phyloP scores from a whole-genome alignment of 2,797 vertebrate genomes.

The Thalassophryne amazonica region DNA sequence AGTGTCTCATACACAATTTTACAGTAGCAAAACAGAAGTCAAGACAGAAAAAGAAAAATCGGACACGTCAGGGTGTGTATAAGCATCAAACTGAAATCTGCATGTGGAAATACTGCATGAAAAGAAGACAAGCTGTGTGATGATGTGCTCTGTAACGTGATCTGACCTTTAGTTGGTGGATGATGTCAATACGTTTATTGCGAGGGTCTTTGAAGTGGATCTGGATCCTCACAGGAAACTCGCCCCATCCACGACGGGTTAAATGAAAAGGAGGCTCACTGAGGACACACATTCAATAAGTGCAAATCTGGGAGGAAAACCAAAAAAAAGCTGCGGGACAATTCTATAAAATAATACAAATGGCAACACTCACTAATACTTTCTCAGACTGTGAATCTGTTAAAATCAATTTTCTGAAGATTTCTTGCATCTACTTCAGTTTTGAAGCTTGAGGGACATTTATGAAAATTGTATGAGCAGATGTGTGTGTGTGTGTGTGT shows the following conservation, averaged over 20 bases:
- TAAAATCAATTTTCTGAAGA: constrained; percentile 39
- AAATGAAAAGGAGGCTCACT: constrained; percentile 97
- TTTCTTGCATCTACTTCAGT: constrained; percentile 9
- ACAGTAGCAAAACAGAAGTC: background rate
- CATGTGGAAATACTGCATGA: background rate
- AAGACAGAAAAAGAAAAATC: background rate
- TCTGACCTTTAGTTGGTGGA: constrained; percentile 96
- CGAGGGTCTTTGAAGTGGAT: constrained; percentile 98
- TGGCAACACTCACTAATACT: constrained; percentile 5
- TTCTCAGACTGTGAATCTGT: constrained; percentile 10
- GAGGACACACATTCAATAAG: constrained; percentile 45
- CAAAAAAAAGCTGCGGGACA: background rate
- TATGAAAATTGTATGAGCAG: constrained; percentile 2
- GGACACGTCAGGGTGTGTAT: background rate
- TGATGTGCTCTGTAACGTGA: background rate
- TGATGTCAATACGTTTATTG: constrained; percentile 99
- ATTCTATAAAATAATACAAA: background rate
- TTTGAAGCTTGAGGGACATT: constrained; percentile 42
- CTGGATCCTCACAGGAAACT: constrained; percentile 98
- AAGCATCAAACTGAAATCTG: background rate
- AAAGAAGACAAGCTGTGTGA: background rate
- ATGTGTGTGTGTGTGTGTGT: background rate
- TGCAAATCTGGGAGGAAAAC: background rate
- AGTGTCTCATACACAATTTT: background rate
- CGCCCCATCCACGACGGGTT: constrained; percentile 97